Percentiles rank a stretch among this genome's conserved stretches.
phyloP scores from a whole-genome alignment of 1,140 invertebrate species.

The Coenobita brevimanus region DNA sequence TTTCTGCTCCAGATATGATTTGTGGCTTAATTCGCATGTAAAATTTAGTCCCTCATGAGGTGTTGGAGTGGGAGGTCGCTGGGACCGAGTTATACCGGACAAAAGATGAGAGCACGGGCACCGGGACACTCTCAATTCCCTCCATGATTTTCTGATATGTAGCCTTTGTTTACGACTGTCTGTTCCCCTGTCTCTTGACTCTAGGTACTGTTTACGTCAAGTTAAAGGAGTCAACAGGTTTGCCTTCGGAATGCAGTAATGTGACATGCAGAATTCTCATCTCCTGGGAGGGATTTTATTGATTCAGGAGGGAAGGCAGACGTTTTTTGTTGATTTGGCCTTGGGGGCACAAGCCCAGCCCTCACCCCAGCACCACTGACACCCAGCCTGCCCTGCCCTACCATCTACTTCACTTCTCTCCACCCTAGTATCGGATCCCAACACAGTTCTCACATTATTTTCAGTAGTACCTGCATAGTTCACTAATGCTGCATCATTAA shows the following conservation, averaged over 20 bases:
- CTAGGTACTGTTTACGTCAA: background rate
- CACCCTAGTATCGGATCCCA: too few relatives aligned
- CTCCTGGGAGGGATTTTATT: slow-evolving; percentile 51
- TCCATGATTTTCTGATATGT: slow-evolving; percentile 61
- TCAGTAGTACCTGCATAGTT: too few relatives aligned
- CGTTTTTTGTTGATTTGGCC: slow-evolving; percentile 58
- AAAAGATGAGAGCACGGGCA: slow-evolving; percentile 53
- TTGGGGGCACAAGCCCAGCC: slow-evolving; percentile 50
- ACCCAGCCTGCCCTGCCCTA: background rate
- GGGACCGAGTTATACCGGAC: slow-evolving; percentile 28
- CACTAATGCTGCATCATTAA: too few relatives aligned
- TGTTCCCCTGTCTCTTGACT: background rate
- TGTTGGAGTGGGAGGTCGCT: slow-evolving; percentile 7
- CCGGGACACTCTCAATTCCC: slow-evolving; percentile 55
- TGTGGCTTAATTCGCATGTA: slow-evolving; percentile 18
- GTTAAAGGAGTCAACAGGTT: background rate
- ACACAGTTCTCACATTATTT: too few relatives aligned
- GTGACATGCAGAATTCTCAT: background rate
- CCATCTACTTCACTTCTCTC: background rate
- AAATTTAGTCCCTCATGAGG: slow-evolving; percentile 19
- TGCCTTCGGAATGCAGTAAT: background rate
- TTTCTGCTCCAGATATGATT: slow-evolving; percentile 6
- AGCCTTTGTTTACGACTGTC: slow-evolving; percentile 51
- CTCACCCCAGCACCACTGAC: slow-evolving; percentile 17
- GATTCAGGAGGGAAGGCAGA: slow-evolving; percentile 60